These are phyloP conservation scores for Spondyliosoma cantharus DNA, from an alignment of 2,797 vertebrate genomes.

Conservation along the genomic window DNA sequence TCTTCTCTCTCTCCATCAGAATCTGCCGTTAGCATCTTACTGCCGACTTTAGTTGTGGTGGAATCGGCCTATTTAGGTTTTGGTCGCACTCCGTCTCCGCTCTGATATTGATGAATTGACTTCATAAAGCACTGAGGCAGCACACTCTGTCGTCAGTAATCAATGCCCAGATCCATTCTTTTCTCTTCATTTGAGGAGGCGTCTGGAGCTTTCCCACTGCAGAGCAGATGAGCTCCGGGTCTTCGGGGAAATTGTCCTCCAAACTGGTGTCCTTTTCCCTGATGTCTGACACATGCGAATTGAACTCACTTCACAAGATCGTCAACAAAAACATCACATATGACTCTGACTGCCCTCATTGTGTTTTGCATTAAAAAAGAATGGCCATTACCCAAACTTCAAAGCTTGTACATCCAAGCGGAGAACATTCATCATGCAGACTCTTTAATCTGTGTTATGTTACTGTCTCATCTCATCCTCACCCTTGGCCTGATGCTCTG, in stretches of 20 bases:
- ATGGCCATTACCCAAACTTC: slow-evolving; percentile 34
- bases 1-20: slow-evolving; percentile 37
- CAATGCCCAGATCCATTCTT: slow-evolving; percentile 81
- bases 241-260: slow-evolving; percentile 75
- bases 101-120: slow-evolving; percentile 83
- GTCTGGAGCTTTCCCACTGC: slow-evolving; percentile 51
- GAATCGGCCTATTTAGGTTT: slow-evolving; percentile 75
- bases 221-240: slow-evolving; percentile 61
- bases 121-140: slow-evolving; percentile 83
- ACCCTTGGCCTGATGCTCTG: slow-evolving; percentile 58
- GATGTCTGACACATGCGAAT: slow-evolving; percentile 64
- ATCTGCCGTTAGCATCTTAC: slow-evolving; percentile 47
- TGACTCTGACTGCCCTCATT: slow-evolving; percentile 12
- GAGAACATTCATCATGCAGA: slow-evolving; percentile 67
- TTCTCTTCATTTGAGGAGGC: slow-evolving; percentile 75
- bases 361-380: slow-evolving; percentile 57
- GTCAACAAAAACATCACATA: slow-evolving; percentile 64
- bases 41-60: slow-evolving; percentile 56
- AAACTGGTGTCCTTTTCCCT: slow-evolving; percentile 66
- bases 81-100: slow-evolving; percentile 56
- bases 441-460: slow-evolving; percentile 75
- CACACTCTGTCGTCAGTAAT: slow-evolving; percentile 78
- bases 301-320: slow-evolving; percentile 57
- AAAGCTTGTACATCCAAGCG: slow-evolving; percentile 57
- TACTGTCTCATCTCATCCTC: slow-evolving; percentile 71